A percentile compares a stretch with the other conserved stretches of the same genome.
Evolutionary conservation across 2,797 vertebrate genomes (phyloP).

Genomic region (Acropternis orthonyx): DNA sequence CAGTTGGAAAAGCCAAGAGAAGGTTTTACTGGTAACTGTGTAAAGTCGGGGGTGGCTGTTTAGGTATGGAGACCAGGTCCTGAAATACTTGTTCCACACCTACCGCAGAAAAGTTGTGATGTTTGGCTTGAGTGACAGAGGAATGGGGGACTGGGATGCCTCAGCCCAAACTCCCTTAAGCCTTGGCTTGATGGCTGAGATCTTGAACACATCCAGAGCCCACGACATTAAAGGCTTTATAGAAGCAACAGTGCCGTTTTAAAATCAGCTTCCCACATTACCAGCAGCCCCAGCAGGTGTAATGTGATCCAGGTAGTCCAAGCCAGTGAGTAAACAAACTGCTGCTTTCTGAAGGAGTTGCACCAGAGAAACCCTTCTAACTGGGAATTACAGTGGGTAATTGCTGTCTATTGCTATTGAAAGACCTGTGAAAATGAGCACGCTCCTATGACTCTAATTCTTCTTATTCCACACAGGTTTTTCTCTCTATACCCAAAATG

Average conservation of each 20-base stretch:
- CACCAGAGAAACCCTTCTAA: neutral
- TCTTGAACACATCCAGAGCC: neutral
- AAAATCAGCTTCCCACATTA: constrained; percentile 12
- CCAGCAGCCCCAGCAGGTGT: constrained; percentile 38
- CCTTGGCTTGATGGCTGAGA: constrained; percentile 18
- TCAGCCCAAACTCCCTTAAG: constrained; percentile 30
- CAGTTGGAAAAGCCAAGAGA: neutral
- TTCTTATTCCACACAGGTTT: neutral
- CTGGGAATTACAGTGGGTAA: neutral
- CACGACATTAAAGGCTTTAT: constrained; percentile 50
- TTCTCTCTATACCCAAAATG: neutral
- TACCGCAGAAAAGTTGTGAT: neutral
- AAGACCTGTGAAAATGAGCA: neutral
- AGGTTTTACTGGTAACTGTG: neutral
- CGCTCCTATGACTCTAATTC: neutral
- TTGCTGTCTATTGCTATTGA: neutral
- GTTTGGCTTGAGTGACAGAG: neutral
- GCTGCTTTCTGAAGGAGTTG: neutral
- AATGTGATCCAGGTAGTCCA: constrained; percentile 27
- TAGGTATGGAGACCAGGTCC: neutral
- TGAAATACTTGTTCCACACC: neutral
- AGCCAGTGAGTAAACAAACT: constrained; percentile 37
- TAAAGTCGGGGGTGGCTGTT: neutral
- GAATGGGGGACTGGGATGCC: neutral
- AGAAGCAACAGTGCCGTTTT: constrained; percentile 47